Conservation (phyloP, 2,888 invertebrate genomes). For the Cepaea hortensis region DNA sequence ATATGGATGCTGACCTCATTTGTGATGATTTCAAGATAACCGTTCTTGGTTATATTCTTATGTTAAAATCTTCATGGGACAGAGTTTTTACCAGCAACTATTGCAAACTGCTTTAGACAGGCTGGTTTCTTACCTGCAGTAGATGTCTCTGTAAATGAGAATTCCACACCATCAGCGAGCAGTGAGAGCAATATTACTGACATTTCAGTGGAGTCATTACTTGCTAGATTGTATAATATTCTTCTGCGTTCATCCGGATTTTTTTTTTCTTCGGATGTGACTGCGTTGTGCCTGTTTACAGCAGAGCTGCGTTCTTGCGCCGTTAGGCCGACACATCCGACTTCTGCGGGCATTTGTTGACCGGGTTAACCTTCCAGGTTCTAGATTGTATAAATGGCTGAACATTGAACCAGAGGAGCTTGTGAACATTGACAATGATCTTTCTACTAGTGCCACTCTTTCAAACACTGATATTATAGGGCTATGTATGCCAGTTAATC, state of each 20-base stretch:
- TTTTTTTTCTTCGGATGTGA: too few species aligned
- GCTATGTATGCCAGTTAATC: too few species aligned
- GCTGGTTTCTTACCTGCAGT: conserved; percentile 9
- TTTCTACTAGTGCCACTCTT: background rate
- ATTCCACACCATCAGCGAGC: background rate
- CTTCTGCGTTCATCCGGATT: too few species aligned
- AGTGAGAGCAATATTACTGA: background rate
- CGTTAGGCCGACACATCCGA: too few species aligned
- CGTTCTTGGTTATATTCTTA: background rate
- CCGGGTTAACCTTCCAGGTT: too few species aligned
- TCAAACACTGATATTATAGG: too few species aligned
- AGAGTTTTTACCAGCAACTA: background rate
- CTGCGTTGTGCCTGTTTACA: too few species aligned
- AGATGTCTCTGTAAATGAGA: background rate
- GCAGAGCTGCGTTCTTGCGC: too few species aligned
- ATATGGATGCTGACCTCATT: background rate
- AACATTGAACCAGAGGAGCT: conserved; percentile 1
- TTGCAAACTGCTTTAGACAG: background rate
- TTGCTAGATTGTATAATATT: conserved; percentile 11
- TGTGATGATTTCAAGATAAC: conserved; percentile 5
- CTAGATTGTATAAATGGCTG: background rate
- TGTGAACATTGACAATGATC: conserved; percentile 10
- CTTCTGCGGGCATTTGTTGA: too few species aligned
- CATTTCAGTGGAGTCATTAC: conserved; percentile 12
- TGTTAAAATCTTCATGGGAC: background rate